Conservation (phyloP, 2,797 vertebrate species). For the Atherinosoma microstoma region DNA sequence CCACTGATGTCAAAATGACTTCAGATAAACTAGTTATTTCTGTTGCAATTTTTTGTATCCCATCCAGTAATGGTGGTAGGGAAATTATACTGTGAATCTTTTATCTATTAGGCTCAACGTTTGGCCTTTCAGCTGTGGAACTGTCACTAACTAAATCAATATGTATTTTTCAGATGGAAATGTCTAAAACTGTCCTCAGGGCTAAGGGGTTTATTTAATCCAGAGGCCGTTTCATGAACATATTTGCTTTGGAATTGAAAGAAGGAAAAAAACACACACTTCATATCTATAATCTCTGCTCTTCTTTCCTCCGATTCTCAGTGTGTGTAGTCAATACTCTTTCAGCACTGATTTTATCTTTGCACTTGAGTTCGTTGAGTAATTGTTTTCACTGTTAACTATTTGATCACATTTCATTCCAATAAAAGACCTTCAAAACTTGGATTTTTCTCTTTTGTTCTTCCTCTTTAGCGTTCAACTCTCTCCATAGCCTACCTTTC, state of each 20-base stretch:
- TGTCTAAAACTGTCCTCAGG: not conserved
- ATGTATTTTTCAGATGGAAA: not conserved
- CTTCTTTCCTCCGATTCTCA: not conserved
- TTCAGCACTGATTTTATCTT: slow-evolving; percentile 3
- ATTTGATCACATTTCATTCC: slow-evolving; percentile 10
- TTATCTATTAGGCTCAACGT: not conserved
- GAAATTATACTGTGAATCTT: not conserved
- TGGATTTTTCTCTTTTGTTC: not conserved
- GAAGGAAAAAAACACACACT: not conserved
- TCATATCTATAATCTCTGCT: not conserved
- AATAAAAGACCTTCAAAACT: not conserved
- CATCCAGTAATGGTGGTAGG: not conserved
- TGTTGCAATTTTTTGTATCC: not conserved
- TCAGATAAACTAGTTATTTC: too few species aligned
- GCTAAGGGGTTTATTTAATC: not conserved
- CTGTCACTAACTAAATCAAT: not conserved
- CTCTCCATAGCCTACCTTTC: slow-evolving; percentile 6
- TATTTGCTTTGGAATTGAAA: slow-evolving; percentile 5
- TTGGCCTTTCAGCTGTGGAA: not conserved
- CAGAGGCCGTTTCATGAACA: not conserved
- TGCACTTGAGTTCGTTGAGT: slow-evolving; percentile 1
- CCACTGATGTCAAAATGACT: too few species aligned
- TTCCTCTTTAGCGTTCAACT: not conserved
- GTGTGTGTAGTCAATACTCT: not conserved
- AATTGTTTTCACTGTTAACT: not conserved